Base-by-base conservation (phyloP, 2,797 vertebrate genomes). In the Buphagus erythrorhynchus region DNA sequence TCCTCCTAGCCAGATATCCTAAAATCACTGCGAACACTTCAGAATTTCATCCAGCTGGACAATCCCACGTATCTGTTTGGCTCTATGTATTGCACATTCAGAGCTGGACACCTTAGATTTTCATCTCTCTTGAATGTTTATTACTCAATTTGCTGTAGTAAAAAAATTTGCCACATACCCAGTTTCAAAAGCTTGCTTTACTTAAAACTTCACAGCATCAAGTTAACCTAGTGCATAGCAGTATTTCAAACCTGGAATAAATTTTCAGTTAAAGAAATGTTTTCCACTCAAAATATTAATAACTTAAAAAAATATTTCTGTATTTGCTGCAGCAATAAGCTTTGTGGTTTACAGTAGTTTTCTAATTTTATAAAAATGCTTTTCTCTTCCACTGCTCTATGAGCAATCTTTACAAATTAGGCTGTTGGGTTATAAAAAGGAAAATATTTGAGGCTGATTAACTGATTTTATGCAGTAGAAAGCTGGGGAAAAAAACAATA, bases 371-470 rank as follows among this genome's bases (percentile, higher is more conserved):
- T 71, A 65, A 88, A 88, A 91, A 91, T 71, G 16, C 16, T 62
- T 81, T 93, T 90, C 38, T 80, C 21, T 86, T 77, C 33, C 65
- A 57, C 38, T 90, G 29, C 55, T 69, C 9, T 63, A 22, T 88
- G 40, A 86, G 61, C 81, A 33, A 65, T 46, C 40, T 82, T 66
- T 79, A 54, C 59, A 93, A 89, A 92, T 87, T 46, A 79, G 36
- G 31, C 18, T 58, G 9, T 55, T 90, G 36, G 33, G 18, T 88
- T 92, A 72, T 86, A 55, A 81, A 88, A 86, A 86, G 61, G 73
- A 88, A 88, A 94, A 81, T 68, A 90, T 73, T 91, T 88, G 85
- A 79, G 52, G 11, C 61, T 73, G 66, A 74, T 81, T 48, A 66
- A 79, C 52, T 91, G 36, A 48, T 79, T 65, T 76, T 69, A 45